Percentiles rank a stretch among this genome's conserved stretches.
Conservation (phyloP, 2,797 vertebrate genomes). For the Esox lucius region DNA sequence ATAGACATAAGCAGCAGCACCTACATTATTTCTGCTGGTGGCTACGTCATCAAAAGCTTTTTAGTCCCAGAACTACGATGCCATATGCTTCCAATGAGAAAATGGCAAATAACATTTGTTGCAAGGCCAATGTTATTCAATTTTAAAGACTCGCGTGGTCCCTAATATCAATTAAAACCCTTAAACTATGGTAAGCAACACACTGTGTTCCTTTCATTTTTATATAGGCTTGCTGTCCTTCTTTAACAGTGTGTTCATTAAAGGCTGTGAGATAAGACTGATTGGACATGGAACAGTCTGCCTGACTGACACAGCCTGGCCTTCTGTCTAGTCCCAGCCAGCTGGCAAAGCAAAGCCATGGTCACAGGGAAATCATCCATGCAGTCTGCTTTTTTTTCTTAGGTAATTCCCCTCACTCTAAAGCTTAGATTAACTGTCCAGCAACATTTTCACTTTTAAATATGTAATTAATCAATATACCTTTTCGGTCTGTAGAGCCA, state of each 20-base stretch:
- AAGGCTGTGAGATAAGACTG: neutral
- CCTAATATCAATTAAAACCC: neutral
- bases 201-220: neutral
- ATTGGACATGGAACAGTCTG: conserved; percentile 13
- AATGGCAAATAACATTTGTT: neutral
- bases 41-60: neutral
- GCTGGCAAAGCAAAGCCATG: conserved; percentile 26
- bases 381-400: conserved; percentile 29
- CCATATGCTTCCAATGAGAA: neutral
- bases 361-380: conserved; percentile 40
- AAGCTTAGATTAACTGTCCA: too few relatives aligned
- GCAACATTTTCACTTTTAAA: too few relatives aligned
- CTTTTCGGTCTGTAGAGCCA: too few relatives aligned
- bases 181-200: neutral
- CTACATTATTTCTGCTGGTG: neutral
- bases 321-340: conserved; percentile 24
- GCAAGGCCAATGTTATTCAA: neutral
- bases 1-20: neutral
- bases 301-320: neutral
- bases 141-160: neutral
- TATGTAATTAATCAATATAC: too few relatives aligned
- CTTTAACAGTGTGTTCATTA: conserved; percentile 4
- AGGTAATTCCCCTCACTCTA: too few relatives aligned
- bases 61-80: neutral
- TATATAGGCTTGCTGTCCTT: neutral